Evolutionary conservation across 2,888 invertebrate genomes (phyloP).

Genomic region (Linnaemya tessellans): DNA sequence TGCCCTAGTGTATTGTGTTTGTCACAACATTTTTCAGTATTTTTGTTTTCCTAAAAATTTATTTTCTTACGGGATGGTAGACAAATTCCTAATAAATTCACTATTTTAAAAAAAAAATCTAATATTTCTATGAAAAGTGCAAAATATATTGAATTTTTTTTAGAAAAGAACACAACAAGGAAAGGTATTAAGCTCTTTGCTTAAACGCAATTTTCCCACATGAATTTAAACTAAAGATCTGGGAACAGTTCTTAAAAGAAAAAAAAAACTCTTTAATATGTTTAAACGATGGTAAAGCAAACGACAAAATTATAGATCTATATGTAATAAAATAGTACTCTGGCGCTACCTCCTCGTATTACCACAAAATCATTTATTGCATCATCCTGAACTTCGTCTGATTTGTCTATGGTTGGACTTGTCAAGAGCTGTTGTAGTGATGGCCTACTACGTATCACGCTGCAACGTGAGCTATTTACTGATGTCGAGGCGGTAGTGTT

Average conservation of each 20-base stretch:
- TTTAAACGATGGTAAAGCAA: background rate
- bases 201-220: too few species aligned
- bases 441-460: slow-evolving; percentile 53
- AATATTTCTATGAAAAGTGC: too few species aligned
- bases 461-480: slow-evolving; percentile 68
- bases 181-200: too few species aligned
- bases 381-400: slow-evolving; percentile 22
- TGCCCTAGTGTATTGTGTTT: too few species aligned
- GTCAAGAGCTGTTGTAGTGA: slow-evolving; percentile 58
- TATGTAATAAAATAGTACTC: background rate
- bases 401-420: background rate
- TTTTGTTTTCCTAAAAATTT: too few species aligned
- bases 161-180: too few species aligned
- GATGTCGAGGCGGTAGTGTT: slow-evolving; percentile 73
- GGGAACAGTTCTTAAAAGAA: background rate
- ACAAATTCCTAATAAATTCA: too few species aligned
- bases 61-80: too few species aligned
- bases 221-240: background rate
- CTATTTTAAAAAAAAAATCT: too few species aligned
- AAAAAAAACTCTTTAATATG: too few species aligned
- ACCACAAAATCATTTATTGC: slow-evolving; percentile 59
- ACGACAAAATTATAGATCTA: background rate
- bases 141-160: too few species aligned
- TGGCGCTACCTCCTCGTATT: slow-evolving; percentile 63
- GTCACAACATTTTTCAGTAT: too few species aligned